Evolutionary conservation across 2,888 invertebrate genomes (phyloP).

Genomic region (Tethea ocularis): DNA sequence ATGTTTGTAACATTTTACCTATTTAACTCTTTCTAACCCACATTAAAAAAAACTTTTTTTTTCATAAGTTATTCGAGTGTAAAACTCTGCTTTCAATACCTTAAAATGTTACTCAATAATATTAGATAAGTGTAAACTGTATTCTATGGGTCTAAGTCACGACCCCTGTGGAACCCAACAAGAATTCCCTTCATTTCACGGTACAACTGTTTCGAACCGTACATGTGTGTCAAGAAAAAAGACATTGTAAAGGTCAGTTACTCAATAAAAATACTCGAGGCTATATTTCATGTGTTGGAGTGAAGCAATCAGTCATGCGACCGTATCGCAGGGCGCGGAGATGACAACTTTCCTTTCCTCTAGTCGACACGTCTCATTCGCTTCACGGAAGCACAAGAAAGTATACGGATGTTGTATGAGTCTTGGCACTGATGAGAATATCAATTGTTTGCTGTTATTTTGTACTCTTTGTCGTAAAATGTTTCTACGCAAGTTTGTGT

Average conservation of each 20-base stretch:
- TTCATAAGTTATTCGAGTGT: too few relatives aligned
- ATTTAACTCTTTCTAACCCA: not conserved
- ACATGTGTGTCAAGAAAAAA: constrained; percentile 39
- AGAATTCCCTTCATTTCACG: constrained; percentile 22
- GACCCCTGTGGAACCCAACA: constrained; percentile 11
- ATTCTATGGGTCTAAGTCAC: constrained; percentile 6
- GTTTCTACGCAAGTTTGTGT: not conserved
- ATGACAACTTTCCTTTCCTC: constrained; percentile 59
- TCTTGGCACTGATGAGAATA: constrained; percentile 9
- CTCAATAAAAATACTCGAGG: constrained; percentile 40
- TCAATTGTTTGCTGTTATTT: constrained; percentile 9
- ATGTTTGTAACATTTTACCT: not conserved
- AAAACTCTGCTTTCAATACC: too few relatives aligned
- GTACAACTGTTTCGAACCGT: constrained; percentile 23
- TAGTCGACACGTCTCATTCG: constrained; percentile 34
- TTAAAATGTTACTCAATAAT: too few relatives aligned
- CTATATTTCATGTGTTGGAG: constrained; percentile 18
- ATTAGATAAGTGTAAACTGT: not conserved
- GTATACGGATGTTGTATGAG: constrained; percentile 30
- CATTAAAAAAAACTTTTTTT: too few relatives aligned
- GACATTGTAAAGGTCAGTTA: constrained; percentile 60
- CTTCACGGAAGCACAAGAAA: constrained; percentile 52
- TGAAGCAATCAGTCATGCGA: constrained; percentile 50
- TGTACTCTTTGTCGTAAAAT: not conserved
- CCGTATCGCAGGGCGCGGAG: constrained; percentile 56